phyloP scores from a whole-genome alignment of 2,113 vertebrate genomes.

The Laticauda laticaudata region DNA sequence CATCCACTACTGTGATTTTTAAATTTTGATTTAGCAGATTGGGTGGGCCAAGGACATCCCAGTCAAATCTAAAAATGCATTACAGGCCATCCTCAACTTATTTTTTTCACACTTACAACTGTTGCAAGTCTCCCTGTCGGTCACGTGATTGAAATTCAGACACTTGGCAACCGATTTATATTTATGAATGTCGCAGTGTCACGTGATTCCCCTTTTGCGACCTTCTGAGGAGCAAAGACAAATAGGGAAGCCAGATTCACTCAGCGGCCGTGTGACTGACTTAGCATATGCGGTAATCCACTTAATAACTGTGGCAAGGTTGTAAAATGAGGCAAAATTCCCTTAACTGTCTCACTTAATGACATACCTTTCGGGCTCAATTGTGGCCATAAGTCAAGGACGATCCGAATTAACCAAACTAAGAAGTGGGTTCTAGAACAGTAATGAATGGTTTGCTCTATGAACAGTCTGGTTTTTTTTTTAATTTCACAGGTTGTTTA shows the following conservation, averaged over 20 bases:
- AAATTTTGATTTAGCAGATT: no score
- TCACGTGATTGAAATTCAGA: neutral
- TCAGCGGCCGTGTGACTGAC: no score
- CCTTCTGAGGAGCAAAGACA: neutral
- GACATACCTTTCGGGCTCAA: rapidly evolving
- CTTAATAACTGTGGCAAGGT: neutral
- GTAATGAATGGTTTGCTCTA: neutral
- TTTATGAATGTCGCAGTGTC: neutral
- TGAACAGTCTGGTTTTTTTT: neutral
- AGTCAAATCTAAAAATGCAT: no score
- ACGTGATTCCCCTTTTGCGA: neutral
- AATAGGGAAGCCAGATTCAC: neutral
- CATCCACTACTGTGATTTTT: no score
- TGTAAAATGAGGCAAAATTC: neutral
- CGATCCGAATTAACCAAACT: neutral
- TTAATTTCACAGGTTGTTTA: neutral
- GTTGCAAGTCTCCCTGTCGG: no score
- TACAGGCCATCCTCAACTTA: no score
- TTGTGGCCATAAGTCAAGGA: neutral
- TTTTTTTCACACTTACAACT: neutral
- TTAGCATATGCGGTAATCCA: neutral
- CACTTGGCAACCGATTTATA: neutral
- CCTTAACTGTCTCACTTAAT: neutral
- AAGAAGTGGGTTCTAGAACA: neutral
- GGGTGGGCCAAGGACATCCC: no score